Conservation (phyloP, 2,797 vertebrate species). For the Hypotaenidia philippensis region DNA sequence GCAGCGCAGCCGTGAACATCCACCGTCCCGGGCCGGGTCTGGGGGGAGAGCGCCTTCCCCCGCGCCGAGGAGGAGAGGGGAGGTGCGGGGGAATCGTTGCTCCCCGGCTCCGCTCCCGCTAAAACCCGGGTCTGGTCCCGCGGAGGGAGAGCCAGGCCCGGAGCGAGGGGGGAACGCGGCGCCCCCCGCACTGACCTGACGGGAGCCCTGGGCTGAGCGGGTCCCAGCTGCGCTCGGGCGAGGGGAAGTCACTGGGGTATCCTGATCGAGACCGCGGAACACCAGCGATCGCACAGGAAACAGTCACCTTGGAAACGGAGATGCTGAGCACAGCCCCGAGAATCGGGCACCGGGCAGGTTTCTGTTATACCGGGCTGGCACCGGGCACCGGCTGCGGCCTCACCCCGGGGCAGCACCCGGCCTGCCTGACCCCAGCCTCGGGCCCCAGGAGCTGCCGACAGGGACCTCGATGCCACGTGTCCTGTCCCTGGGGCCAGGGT, state of each 20-base stretch:
- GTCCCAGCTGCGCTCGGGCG: neutral
- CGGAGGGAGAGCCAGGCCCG: no score
- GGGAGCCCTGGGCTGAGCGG: neutral
- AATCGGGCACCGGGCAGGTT: slow-evolving; percentile 13
- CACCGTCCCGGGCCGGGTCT: no score
- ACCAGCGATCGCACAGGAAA: slow-evolving; percentile 52
- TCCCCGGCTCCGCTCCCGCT: no score
- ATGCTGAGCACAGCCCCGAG: slow-evolving; percentile 53
- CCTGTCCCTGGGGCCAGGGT: rapidly evolving
- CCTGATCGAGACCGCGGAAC: neutral
- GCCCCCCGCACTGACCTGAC: slow-evolving; percentile 31
- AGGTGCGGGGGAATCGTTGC: no score
- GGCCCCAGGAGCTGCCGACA: neutral
- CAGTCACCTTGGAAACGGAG: slow-evolving; percentile 51
- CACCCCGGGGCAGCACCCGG: no score
- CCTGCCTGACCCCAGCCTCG: rapidly evolving
- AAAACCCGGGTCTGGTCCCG: no score
- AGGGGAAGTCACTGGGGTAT: neutral
- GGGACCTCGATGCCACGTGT: neutral
- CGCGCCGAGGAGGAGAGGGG: no score
- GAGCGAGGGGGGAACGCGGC: no score
- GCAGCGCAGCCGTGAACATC: no score
- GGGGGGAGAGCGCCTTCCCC: no score
- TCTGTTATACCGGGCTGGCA: neutral
- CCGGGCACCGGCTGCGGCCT: rapidly evolving